Evolutionary conservation across 2,797 vertebrate species (phyloP).

Genomic region (Spheniscus humboldti): DNA sequence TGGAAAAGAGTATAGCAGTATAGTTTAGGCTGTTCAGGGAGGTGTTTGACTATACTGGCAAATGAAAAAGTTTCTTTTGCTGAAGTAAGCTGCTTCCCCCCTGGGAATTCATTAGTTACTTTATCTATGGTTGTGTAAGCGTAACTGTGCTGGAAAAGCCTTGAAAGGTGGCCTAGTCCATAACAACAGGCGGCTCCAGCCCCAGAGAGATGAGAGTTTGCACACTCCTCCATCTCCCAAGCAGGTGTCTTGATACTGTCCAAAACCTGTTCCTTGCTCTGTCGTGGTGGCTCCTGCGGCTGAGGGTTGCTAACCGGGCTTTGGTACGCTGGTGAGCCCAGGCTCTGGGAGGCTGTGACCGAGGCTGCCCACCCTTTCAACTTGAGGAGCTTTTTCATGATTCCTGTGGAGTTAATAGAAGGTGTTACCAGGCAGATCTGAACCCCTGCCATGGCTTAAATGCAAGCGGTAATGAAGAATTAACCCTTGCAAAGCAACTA

Average conservation of each 20-base stretch:
- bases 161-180: background rate
- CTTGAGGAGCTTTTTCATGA: background rate
- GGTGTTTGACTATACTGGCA: background rate
- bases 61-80: background rate
- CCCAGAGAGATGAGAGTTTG: background rate
- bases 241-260: fast-evolving
- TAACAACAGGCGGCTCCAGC: background rate
- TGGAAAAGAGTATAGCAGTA: background rate
- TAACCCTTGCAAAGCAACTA: background rate
- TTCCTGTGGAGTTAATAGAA: background rate
- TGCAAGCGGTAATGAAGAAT: background rate
- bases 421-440: background rate
- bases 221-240: background rate
- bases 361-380: background rate
- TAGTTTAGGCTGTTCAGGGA: background rate
- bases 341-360: background rate
- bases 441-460: background rate
- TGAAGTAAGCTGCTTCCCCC: background rate
- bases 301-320: background rate
- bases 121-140: background rate
- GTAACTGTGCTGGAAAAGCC: background rate
- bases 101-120: background rate
- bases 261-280: background rate
- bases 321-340: background rate
- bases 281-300: fast-evolving